These are phyloP conservation scores for Nomada fabriciana DNA, from an alignment of 2,888 invertebrate genomes.

Conservation along the genomic window DNA sequence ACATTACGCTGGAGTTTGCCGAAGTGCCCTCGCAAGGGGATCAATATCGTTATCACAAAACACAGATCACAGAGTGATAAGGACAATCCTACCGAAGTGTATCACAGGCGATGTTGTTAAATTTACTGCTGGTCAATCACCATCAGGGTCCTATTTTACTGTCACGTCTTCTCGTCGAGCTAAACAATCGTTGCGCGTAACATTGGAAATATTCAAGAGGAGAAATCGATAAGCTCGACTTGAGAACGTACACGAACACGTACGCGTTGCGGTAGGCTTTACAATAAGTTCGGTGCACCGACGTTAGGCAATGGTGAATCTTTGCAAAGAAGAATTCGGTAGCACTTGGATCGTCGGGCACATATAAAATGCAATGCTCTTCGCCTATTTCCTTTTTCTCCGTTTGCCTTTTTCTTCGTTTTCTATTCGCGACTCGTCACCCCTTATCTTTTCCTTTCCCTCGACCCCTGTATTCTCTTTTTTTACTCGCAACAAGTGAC, in stretches of 20 bases:
- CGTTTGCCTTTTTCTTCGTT: neutral
- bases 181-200: conserved; percentile 12
- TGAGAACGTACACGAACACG: neutral
- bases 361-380: neutral
- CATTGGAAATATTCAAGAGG: conserved; percentile 8
- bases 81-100: neutral
- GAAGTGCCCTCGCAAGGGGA: neutral
- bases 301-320: neutral
- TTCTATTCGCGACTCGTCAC: neutral
- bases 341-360: conserved; percentile 8
- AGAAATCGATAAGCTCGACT: conserved; percentile 15
- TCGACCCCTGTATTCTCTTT: neutral
- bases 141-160: neutral
- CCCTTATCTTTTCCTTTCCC: neutral
- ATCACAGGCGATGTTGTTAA: conserved; percentile 25
- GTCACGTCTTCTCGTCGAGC: neutral
- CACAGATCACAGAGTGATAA: conserved; percentile 46
- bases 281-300: conserved; percentile 22
- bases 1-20: neutral
- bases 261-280: neutral
- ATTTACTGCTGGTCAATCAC: neutral
- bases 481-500: neutral
- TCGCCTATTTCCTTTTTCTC: neutral
- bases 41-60: conserved; percentile 45
- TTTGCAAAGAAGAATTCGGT: conserved; percentile 1